Evolutionary conservation across 2,797 vertebrate species (phyloP).

Genomic region (Lacerta viridis): DNA sequence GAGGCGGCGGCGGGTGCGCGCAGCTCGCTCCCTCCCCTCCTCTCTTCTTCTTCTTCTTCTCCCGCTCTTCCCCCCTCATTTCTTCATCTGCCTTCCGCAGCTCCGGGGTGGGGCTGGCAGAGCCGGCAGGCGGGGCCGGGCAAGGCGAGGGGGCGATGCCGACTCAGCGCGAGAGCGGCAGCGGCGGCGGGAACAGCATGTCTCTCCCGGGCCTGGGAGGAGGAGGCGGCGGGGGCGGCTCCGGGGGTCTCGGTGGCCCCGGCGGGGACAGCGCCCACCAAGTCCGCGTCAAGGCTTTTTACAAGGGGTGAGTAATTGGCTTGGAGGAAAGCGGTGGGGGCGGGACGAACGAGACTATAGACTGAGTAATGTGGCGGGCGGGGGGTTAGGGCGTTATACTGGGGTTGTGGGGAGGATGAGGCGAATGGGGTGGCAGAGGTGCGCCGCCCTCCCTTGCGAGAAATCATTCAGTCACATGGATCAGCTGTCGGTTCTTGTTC

Average conservation of each 20-base stretch:
- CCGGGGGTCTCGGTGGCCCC: slow-evolving; percentile 68
- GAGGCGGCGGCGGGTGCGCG: background rate
- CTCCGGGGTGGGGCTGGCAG: slow-evolving; percentile 48
- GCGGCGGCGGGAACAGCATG: slow-evolving; percentile 37
- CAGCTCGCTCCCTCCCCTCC: background rate
- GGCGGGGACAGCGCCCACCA: slow-evolving; percentile 93
- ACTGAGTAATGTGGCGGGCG: no score
- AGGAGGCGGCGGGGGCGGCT: slow-evolving; percentile 1
- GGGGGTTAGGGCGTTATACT: no score
- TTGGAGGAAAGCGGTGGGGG: background rate
- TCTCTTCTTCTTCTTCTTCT: background rate
- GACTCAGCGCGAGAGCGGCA: slow-evolving; percentile 92
- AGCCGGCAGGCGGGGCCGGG: slow-evolving; percentile 39
- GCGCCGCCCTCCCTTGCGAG: no score
- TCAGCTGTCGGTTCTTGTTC: background rate
- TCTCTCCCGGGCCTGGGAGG: slow-evolving; percentile 34
- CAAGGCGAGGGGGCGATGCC: slow-evolving; percentile 85
- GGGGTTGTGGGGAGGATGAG: background rate
- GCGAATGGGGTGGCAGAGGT: background rate
- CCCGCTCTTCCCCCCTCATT: background rate
- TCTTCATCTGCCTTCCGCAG: background rate
- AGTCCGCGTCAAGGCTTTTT: slow-evolving; percentile 98
- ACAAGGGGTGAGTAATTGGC: slow-evolving; percentile 91
- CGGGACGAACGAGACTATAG: background rate
- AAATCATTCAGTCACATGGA: background rate